Evolutionary conservation across 1,140 invertebrate species (phyloP), one percentile per base, ranked within the genome.

Genomic region (Penaeus japonicus): DNA sequence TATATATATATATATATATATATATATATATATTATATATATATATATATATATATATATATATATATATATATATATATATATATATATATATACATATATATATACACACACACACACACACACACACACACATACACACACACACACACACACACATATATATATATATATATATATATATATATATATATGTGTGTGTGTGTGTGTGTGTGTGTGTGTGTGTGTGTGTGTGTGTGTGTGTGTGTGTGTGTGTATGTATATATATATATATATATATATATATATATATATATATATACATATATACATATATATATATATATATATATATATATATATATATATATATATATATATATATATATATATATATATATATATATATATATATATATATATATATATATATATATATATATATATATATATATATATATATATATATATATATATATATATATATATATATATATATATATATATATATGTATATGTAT

Each of bases 341-440:
- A 70, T 70, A 24, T 17, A 24, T 65, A 22, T 15, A 30, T 17
- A 27, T 30, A 73, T 27, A 73, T 30, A 73, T 27, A 73, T 73
- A 73, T 73, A 73, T 73, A n/a, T 73, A 73, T 73, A 73, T 73
- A 27, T 73, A 27, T 73, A 73, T 73, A 27, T 73, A 73, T 73
- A 73, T 73, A 73, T 73, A 27, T 73, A 73, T 73, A 73, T 73
- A 27, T 73, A 27, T 27, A 73, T 73, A 73, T 73, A 73, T 73
- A 73, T 73, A 73, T 73, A 27, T 73, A 27, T 27, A 73, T 73
- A 73, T 30, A 30, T 73, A n/a, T 30, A 27, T 73, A 73, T 30
- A 73, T 27, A 73, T 73, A 73, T 30, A 73, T 24, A 73, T 73
- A 73, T 30, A 73, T 73, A 18, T 24, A 70, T 70, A 27, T 70